phyloP scores from a whole-genome alignment of 2,888 invertebrate genomes.

The Noctua comes region DNA sequence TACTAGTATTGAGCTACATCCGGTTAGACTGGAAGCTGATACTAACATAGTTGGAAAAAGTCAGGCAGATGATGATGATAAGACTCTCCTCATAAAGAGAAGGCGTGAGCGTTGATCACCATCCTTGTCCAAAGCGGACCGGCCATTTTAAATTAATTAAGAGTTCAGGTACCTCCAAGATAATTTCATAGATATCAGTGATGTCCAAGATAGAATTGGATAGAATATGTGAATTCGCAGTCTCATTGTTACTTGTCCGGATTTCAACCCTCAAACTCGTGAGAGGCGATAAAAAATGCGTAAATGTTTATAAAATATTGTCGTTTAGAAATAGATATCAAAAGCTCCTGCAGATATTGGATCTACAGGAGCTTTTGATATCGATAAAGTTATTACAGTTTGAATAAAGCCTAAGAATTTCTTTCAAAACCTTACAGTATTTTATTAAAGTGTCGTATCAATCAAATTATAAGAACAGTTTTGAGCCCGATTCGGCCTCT shows the following conservation, averaged over 20 bases:
- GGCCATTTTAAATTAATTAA: neutral
- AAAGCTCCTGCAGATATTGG: no score
- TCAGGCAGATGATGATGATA: neutral
- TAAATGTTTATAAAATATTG: neutral
- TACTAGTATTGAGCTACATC: neutral
- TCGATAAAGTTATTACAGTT: neutral
- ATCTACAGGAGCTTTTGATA: neutral
- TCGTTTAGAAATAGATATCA: neutral
- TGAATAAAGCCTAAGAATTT: neutral
- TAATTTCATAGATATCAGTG: neutral
- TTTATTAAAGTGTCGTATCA: slow-evolving; percentile 18
- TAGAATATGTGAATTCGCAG: neutral
- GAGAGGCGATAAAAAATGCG: neutral
- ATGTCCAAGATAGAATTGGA: neutral
- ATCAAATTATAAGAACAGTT: slow-evolving; percentile 14
- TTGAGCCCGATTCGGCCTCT: neutral
- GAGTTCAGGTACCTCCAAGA: neutral
- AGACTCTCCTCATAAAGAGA: neutral
- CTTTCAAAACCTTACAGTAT: neutral
- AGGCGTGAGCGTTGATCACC: neutral
- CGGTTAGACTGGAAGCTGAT: neutral
- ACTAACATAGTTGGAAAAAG: neutral
- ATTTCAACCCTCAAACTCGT: neutral
- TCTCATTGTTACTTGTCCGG: neutral
- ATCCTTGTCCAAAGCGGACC: neutral